Percentiles rank a stretch among this genome's conserved stretches.
Evolutionary conservation across 2,888 invertebrate species (phyloP).

Genomic region (Eupithecia tripunctaria): DNA sequence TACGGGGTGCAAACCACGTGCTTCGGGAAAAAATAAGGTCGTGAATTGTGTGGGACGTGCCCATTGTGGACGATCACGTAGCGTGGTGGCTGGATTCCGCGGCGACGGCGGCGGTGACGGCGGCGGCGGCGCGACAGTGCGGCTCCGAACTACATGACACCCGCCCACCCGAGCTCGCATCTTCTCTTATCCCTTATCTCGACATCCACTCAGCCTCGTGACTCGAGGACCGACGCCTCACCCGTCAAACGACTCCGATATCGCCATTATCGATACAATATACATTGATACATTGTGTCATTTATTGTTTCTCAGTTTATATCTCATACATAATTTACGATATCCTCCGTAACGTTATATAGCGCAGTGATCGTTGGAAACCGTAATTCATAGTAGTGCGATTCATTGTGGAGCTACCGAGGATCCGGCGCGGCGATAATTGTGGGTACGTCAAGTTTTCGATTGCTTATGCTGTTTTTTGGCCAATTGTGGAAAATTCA

Average conservation of each 20-base stretch:
- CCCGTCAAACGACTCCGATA: conserved; percentile 54
- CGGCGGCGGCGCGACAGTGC: conserved; percentile 58
- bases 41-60: conserved; percentile 56
- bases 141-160: conserved; percentile 53
- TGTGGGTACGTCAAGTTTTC: conserved; percentile 33
- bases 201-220: conserved; percentile 63
- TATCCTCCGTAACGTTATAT: conserved; percentile 43
- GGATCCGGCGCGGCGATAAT: conserved; percentile 13
- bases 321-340: conserved; percentile 55
- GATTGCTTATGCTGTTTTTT: not conserved
- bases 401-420: conserved; percentile 45
- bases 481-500: not conserved
- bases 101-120: conserved; percentile 6
- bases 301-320: conserved; percentile 47
- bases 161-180: conserved; percentile 58
- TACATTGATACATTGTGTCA: conserved; percentile 57
- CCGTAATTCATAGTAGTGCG: conserved; percentile 46
- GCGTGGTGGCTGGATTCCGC: conserved; percentile 52
- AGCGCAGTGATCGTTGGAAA: conserved; percentile 42
- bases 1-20: conserved; percentile 51
- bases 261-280: conserved; percentile 56
- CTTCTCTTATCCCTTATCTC: conserved; percentile 70
- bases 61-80: conserved; percentile 68
- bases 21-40: conserved; percentile 61
- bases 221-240: conserved; percentile 54